Conservation (phyloP, 2,888 invertebrate genomes). For the Rhodophaea formosa region DNA sequence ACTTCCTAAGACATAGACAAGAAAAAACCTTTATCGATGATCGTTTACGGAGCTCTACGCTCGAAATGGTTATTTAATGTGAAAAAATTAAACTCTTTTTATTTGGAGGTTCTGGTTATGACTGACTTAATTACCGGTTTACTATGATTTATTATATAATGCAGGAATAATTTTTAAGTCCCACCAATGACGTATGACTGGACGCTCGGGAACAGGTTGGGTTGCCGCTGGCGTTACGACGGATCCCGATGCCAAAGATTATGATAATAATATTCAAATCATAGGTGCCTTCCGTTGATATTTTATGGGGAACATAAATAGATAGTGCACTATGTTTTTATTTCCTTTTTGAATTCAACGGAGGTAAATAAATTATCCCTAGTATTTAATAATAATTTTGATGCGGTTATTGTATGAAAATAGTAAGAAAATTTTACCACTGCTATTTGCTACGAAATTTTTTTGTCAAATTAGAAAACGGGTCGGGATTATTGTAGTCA, state of each 20-base stretch:
- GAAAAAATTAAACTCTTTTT: conserved; percentile 75
- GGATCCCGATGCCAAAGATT: conserved; percentile 26
- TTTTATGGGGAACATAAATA: background rate
- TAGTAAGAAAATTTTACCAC: no score
- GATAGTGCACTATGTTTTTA: no score
- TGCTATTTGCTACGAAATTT: no score
- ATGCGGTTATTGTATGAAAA: no score
- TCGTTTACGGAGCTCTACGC: conserved; percentile 55
- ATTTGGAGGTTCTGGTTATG: conserved; percentile 72
- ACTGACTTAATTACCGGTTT: conserved; percentile 79
- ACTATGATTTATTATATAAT: conserved; percentile 80
- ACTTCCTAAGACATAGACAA: conserved; percentile 27
- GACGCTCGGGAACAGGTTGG: conserved; percentile 66
- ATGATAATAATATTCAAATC: conserved; percentile 17
- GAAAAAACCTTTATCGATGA: conserved; percentile 58
- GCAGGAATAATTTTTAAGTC: conserved; percentile 73
- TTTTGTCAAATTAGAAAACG: no score
- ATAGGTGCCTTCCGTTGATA: background rate
- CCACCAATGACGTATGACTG: conserved; percentile 74
- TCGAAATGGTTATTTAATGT: conserved; percentile 77
- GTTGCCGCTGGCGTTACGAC: conserved; percentile 68
- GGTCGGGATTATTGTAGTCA: no score
- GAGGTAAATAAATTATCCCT: no score
- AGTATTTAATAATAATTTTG: no score
- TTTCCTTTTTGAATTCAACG: no score